These are phyloP conservation scores for Tryphoninae sp. DNA, from an alignment of 2,888 invertebrate species.

Conservation along the genomic window DNA sequence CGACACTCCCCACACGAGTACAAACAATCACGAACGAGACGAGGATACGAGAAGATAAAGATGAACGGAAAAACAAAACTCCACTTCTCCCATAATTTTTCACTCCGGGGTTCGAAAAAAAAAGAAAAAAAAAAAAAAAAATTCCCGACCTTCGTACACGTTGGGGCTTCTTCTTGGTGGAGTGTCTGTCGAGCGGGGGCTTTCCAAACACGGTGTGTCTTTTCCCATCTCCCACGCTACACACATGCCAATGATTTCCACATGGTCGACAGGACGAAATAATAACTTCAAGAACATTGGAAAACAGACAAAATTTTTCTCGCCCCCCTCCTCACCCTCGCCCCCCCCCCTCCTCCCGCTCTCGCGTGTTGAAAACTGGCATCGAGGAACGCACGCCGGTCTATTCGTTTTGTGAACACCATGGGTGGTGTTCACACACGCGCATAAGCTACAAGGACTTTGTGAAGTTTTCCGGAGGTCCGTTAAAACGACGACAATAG, in stretches of 20 bases:
- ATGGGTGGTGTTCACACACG: slow-evolving; percentile 58
- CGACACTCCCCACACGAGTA: slow-evolving; percentile 3
- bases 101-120: slow-evolving; percentile 10
- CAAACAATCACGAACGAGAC: background rate
- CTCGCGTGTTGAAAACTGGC: background rate
- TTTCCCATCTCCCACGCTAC: slow-evolving; percentile 27
- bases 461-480: slow-evolving; percentile 53
- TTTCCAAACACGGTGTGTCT: slow-evolving; percentile 7
- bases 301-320: slow-evolving; percentile 27
- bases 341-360: background rate
- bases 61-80: slow-evolving; percentile 30
- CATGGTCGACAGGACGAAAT: slow-evolving; percentile 43
- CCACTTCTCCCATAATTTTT: slow-evolving; percentile 15
- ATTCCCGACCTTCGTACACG: slow-evolving; percentile 16
- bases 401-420: slow-evolving; percentile 44
- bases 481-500: slow-evolving; percentile 61
- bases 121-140: slow-evolving; percentile 17
- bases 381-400: background rate
- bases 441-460: slow-evolving; percentile 27
- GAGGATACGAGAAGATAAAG: slow-evolving; percentile 9
- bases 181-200: slow-evolving; percentile 18
- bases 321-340: accelerated
- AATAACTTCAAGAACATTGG: slow-evolving; percentile 21
- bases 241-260: slow-evolving; percentile 10
- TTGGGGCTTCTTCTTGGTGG: background rate